Base-by-base conservation (phyloP, 2,888 invertebrate genomes). In the Cynaeus angustus region DNA sequence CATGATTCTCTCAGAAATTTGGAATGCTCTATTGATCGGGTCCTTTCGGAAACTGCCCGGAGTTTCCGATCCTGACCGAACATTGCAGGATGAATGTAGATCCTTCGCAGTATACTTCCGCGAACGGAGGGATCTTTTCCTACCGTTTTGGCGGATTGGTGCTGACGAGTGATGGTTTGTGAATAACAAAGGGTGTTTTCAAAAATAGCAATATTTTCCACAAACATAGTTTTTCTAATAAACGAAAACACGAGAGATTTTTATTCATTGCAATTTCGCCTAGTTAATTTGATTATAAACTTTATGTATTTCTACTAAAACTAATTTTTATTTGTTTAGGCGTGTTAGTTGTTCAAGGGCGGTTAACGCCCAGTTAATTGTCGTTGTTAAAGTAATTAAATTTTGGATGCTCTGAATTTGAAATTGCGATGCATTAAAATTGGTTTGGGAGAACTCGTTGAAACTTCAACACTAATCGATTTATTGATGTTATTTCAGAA, bases 21-120 rank as follows among this genome's bases (percentile, higher is more conserved):
- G 52, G 66, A 71, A 56, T 68, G 62, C 66, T 80, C 72, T 82
- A 81, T 82, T 81, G 83, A 83, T 81, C 82, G 80, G 82, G 74
- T 81, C 80, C 80, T 75, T 70, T 81, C 82, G 82, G 81, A 80
- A 67, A 77, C 78, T 80, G 79, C 53, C 79, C 79, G 80, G 79
- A 77, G 76, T 74, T 72, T 53, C 77, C 82, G 82, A 80, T 75
- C 69, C 68, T 72, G 45, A 56, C 74, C 77, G 77, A 77, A 66
- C 53, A 64, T 70, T 71, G 66, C 75, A 75, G 78, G 80, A 76
- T 67, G 43, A 38, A 59, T 58, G 65, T 55, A 33, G 43, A 58
- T 67, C 67, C 59, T 59, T 58, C 67, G 46, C 66, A 67, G 67
- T 67, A 28, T 16, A 12, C 28, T 67, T 41, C 59, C 67, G 67